Evolutionary conservation across 1,140 invertebrate species (phyloP).

Genomic region (Galendromus occidentalis): DNA sequence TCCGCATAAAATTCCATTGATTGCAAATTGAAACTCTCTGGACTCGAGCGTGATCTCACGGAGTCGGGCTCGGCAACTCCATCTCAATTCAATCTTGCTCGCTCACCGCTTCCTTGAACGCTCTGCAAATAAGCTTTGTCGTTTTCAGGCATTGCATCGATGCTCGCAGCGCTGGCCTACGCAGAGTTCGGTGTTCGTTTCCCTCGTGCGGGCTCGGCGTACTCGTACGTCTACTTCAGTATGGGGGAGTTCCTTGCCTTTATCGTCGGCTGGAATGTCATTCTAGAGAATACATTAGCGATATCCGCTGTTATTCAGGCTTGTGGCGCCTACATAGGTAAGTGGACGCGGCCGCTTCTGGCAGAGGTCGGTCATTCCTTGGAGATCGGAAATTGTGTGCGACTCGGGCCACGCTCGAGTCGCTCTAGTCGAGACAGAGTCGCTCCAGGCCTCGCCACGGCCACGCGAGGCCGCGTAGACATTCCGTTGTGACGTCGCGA

Average conservation of each 20-base stretch:
- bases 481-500: no score
- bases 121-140: background rate
- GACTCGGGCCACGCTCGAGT: no score
- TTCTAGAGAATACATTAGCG: conserved; percentile 52
- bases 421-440: no score
- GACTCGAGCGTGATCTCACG: no score
- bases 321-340: conserved; percentile 74
- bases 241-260: conserved; percentile 32
- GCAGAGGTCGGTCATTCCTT: no score
- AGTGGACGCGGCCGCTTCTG: background rate
- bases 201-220: conserved; percentile 48
- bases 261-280: conserved; percentile 33
- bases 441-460: no score
- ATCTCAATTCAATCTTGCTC: background rate
- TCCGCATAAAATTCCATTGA: no score
- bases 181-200: conserved; percentile 88
- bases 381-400: no score
- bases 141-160: conserved; percentile 45
- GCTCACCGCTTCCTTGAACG: background rate
- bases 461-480: no score
- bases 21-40: no score
- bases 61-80: no score
- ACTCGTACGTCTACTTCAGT: conserved; percentile 31
- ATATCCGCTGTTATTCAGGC: conserved; percentile 48
- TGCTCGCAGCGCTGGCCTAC: conserved; percentile 71